phyloP scores from a whole-genome alignment of 2,113 vertebrate genomes.

The Scatophagus argus region DNA sequence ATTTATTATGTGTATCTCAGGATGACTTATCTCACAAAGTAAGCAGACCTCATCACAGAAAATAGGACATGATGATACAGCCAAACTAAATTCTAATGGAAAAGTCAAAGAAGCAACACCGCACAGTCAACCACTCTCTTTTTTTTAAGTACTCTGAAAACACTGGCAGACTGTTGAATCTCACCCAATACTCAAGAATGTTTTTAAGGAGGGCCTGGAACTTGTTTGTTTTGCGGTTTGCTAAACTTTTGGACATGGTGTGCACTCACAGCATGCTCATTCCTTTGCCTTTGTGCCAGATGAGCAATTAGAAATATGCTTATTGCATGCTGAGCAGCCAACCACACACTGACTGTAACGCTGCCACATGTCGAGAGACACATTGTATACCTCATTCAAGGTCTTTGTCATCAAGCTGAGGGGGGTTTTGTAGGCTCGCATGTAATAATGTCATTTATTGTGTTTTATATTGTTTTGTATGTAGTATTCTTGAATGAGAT shows the following conservation, averaged over 20 bases:
- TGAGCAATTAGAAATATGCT: constrained; percentile 73
- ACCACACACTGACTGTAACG: constrained; percentile 67
- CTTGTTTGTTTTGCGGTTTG: constrained; percentile 30
- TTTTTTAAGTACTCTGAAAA: constrained; percentile 9
- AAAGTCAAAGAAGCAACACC: neutral
- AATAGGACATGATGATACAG: neutral
- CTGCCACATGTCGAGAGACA: constrained; percentile 68
- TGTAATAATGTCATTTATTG: too few relatives aligned
- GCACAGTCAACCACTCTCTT: constrained; percentile 7
- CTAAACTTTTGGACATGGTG: constrained; percentile 40
- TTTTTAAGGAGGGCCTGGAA: constrained; percentile 27
- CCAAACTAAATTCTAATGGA: neutral
- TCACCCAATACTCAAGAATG: neutral
- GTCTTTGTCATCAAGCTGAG: constrained; percentile 42
- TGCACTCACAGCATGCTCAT: constrained; percentile 26
- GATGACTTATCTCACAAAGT: neutral
- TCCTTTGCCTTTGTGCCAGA: constrained; percentile 67
- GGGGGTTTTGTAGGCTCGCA: too few relatives aligned
- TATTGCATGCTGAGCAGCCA: constrained; percentile 66
- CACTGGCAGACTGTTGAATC: constrained; percentile 12
- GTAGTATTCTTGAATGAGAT: too few relatives aligned
- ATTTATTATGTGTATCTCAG: neutral
- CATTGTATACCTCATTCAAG: constrained; percentile 45
- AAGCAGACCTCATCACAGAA: neutral
- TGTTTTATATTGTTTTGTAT: too few relatives aligned